Percentiles rank a stretch among this genome's conserved stretches.
These are phyloP conservation scores for Deroplatys truncata DNA, from an alignment of 2,888 invertebrate genomes.

Conservation along the genomic window DNA sequence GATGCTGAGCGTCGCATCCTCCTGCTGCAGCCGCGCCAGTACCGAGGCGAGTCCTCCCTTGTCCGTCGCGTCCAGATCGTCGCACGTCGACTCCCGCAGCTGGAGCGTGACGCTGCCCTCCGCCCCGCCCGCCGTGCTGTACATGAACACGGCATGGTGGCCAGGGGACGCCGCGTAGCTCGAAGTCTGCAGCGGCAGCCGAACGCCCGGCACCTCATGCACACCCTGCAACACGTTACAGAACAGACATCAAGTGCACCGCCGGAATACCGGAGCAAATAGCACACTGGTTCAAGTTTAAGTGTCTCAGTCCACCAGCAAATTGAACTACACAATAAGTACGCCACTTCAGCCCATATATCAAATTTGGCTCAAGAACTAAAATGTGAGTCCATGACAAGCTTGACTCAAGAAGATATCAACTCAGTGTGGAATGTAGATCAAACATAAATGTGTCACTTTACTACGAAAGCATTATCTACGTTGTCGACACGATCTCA, in stretches of 20 bases:
- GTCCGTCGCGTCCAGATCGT: slow-evolving; percentile 48
- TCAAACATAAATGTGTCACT: too few species aligned
- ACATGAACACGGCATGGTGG: slow-evolving; percentile 59
- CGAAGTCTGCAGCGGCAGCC: slow-evolving; percentile 35
- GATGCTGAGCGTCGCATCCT: slow-evolving; percentile 64
- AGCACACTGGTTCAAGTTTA: too few species aligned
- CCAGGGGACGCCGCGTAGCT: slow-evolving; percentile 35
- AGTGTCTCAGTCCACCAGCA: too few species aligned
- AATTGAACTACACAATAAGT: too few species aligned
- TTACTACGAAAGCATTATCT: too few species aligned
- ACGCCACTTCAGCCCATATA: too few species aligned
- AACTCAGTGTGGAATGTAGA: too few species aligned
- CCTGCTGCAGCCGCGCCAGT: slow-evolving; percentile 49
- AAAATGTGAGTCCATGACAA: too few species aligned
- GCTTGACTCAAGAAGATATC: too few species aligned
- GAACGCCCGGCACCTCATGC: slow-evolving; percentile 36
- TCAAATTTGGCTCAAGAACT: too few species aligned
- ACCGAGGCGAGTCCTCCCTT: slow-evolving; percentile 45
- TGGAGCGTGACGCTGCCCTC: slow-evolving; percentile 62
- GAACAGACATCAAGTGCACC: background rate
- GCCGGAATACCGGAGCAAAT: too few species aligned
- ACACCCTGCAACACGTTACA: slow-evolving; percentile 32
- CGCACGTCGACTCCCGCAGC: slow-evolving; percentile 45
- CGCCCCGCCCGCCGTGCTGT: slow-evolving; percentile 55
- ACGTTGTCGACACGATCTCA: too few species aligned